Evolutionary conservation across 2,113 vertebrate genomes (phyloP), one percentile per base, ranked within the genome.

Genomic region (Grammomys surdaster): DNA sequence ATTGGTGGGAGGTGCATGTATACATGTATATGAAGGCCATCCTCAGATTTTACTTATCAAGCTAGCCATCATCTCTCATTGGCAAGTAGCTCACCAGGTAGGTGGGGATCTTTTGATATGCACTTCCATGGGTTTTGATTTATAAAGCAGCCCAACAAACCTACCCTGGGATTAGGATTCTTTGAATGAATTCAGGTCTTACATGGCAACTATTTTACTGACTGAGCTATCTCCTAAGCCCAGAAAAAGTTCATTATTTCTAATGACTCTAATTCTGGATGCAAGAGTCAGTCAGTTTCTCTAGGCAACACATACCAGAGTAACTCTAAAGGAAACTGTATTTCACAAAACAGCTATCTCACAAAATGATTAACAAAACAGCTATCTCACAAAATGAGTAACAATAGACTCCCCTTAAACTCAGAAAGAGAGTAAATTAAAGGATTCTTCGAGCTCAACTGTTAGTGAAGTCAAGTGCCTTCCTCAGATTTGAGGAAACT

Each of bases 391-490:
- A 70, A 65, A 72, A 43, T 91, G 12, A 73, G 70, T 78, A 95
- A 95, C 24, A 95, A 88, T 51, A 51, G 51, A 51, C 51, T 87
- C 58, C 7, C 22, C 13, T 96, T 87, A 78, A 58, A 10, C 31
- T 63, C 75, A 11, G 3, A 95, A 92, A 94, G 48, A 12, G 72
- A 93, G 24, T 56, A 94, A 91, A 95, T 70, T 69, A 87, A 94
- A 72, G 9, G 16, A 78, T 56, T 2, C 46, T 82, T 72, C 24
- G 86, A 96, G 8, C 16, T 78, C 7, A 22, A 87, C 56, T 56
- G 20, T 20, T 92, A 75, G 10, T 70, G 36, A 92, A 89, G n/a
- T 70, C 54, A 94, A 97, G 92, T 51, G 26, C 11, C 19, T 82
- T 67, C 28, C n/a, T 85, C 13, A 33, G 28, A 60, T 90, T 40